Base-by-base conservation (phyloP, 1,140 invertebrate genomes). In the Chironomus tepperi region DNA sequence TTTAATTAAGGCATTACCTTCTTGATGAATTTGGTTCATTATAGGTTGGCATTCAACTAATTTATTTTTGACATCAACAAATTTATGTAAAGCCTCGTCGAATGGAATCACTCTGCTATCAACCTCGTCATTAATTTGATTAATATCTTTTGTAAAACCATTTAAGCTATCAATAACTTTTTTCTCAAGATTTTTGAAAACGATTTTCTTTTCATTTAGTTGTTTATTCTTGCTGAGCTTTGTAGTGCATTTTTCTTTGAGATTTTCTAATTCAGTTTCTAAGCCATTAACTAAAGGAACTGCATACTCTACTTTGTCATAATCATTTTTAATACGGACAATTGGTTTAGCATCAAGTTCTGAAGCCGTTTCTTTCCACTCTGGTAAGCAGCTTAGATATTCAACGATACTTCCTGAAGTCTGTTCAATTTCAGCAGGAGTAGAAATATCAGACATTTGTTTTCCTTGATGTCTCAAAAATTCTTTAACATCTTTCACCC, bases 401-500 rank as follows among this genome's bases (percentile, higher is more conserved):
- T 82, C 83, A 34, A 90, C 87, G 2, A 93, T 83, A 80, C 94
- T 92, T 75, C 85, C 83, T 16, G 89, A 86, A 16, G 91, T 83
- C 76, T 86, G 83, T 75, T 88, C 86, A 16, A 93, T 84, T 77
- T 89, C 89, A 75, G 87, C 85, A 2, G 89, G 84, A 3, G 85
- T 85, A 70, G 86, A 87, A 83, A 90, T 93, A 76, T 91, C 88
- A 73, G 92, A 89, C 10, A 93, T 82, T 81, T 93, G 90, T 77
- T 93, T 92, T 78, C 93, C 89, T 57, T 92, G 86, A 77, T 95
- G 91, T 75, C 88, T 88, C 73, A 97, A 79, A 78, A 93, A 91
- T 77, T 91, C 90, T 75, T 87, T 88, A n/a, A 90, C 88, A 76
- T 95, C 92, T 76, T 90, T 87, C 76, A 91, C 88, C 91, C 92